Evolutionary conservation across 2,888 invertebrate genomes (phyloP).

Genomic region (Andricus curvator): DNA sequence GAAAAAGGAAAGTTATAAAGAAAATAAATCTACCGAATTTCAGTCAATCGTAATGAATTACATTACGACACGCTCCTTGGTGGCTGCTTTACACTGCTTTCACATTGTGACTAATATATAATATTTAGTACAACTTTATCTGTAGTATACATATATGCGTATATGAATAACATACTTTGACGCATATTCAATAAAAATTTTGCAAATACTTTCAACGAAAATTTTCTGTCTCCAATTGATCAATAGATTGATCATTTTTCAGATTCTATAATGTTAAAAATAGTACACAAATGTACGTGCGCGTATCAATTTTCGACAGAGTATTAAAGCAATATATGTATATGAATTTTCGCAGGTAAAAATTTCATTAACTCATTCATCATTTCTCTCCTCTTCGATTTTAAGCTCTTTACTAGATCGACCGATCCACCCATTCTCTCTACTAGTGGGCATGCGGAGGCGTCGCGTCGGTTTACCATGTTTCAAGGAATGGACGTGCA

Average conservation of each 20-base stretch:
- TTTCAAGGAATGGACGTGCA: background rate
- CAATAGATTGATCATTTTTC: background rate
- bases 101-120: slow-evolving; percentile 55
- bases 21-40: slow-evolving; percentile 55
- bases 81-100: slow-evolving; percentile 51
- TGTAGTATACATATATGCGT: slow-evolving; percentile 44
- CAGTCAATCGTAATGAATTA: slow-evolving; percentile 55
- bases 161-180: slow-evolving; percentile 53
- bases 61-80: slow-evolving; percentile 49
- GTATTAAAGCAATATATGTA: background rate
- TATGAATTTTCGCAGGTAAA: background rate
- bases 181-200: slow-evolving; percentile 18
- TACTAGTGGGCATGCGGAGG: background rate
- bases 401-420: slow-evolving; percentile 3
- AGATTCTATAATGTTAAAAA: background rate
- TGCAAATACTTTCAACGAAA: background rate
- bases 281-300: slow-evolving; percentile 4
- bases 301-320: background rate
- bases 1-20: slow-evolving; percentile 53
- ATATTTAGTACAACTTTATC: background rate
- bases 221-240: background rate
- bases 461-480: background rate
- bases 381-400: slow-evolving; percentile 24
- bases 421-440: background rate
- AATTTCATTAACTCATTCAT: slow-evolving; percentile 50